Percentiles rank a stretch among this genome's conserved stretches.
Evolutionary conservation across 2,797 vertebrate genomes (phyloP).

Genomic region (Petrocephalus sullivani): DNA sequence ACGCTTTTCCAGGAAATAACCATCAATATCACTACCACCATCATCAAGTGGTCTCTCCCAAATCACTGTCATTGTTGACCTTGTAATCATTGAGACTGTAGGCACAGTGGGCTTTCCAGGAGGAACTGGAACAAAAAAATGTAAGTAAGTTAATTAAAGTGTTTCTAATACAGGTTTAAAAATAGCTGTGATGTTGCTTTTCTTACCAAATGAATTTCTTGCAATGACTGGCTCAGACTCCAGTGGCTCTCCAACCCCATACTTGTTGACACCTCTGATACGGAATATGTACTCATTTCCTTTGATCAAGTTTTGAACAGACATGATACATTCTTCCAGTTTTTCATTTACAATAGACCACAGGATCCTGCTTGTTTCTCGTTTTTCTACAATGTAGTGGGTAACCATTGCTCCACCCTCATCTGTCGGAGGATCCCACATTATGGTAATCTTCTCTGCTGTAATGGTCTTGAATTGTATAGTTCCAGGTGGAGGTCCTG

Average conservation of each 20-base stretch:
- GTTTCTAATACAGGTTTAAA: not conserved
- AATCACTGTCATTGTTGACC: slow-evolving; percentile 88
- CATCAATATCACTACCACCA: slow-evolving; percentile 89
- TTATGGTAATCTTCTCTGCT: slow-evolving; percentile 85
- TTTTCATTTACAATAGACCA: slow-evolving; percentile 97
- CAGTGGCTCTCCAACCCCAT: slow-evolving; percentile 84
- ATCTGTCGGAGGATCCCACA: slow-evolving; percentile 85
- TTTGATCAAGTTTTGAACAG: slow-evolving; percentile 88
- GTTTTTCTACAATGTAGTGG: slow-evolving; percentile 95
- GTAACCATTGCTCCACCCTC: slow-evolving; percentile 91
- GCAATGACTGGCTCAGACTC: slow-evolving; percentile 85
- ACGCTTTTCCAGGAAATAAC: slow-evolving; percentile 92
- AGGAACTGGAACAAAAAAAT: slow-evolving; percentile 65
- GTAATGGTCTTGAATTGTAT: slow-evolving; percentile 94
- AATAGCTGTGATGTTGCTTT: not conserved
- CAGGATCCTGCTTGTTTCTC: slow-evolving; percentile 91
- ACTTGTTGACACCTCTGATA: slow-evolving; percentile 92
- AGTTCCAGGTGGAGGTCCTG: slow-evolving; percentile 83
- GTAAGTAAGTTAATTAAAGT: not conserved
- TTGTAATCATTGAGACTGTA: slow-evolving; percentile 85
- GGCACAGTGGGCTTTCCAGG: slow-evolving; percentile 87
- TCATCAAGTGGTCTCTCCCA: slow-evolving; percentile 88
- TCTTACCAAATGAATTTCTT: slow-evolving; percentile 90
- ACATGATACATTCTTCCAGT: slow-evolving; percentile 78
- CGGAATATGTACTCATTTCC: slow-evolving; percentile 98